Evolutionary conservation across 2,797 vertebrate genomes (phyloP).

Genomic region (Buceros bicornis): DNA sequence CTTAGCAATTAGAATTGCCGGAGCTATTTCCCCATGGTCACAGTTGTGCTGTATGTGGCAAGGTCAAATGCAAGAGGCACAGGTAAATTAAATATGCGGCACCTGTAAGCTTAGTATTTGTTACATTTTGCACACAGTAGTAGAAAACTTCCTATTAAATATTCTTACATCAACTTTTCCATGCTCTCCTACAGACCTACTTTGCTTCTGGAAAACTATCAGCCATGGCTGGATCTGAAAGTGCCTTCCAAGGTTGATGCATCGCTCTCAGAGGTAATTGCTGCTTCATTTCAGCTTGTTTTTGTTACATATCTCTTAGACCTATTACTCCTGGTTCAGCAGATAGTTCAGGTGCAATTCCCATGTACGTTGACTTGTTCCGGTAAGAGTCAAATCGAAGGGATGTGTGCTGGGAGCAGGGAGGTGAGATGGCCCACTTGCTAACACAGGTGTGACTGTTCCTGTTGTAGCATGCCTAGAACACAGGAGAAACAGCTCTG

Average conservation of each 20-base stretch:
- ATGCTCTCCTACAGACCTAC: slow-evolving; percentile 81
- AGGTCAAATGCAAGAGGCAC: slow-evolving; percentile 92
- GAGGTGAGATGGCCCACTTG: not conserved
- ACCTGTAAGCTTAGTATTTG: not conserved
- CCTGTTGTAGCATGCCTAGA: not conserved
- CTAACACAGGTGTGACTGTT: not conserved
- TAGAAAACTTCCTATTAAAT: not conserved
- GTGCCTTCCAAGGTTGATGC: slow-evolving; percentile 93
- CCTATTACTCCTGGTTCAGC: not conserved
- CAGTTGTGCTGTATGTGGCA: slow-evolving; percentile 94
- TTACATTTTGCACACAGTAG: not conserved
- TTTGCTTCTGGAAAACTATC: slow-evolving; percentile 93
- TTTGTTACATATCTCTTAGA: accelerated
- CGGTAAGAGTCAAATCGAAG: not conserved
- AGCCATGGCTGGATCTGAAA: slow-evolving; percentile 94
- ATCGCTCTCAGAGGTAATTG: slow-evolving; percentile 90
- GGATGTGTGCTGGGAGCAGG: not conserved
- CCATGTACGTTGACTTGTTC: not conserved
- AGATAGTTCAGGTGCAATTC: not conserved
- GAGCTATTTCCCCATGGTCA: slow-evolving; percentile 91
- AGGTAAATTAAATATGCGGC: slow-evolving; percentile 79
- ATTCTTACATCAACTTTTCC: not conserved
- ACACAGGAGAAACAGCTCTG: accelerated
- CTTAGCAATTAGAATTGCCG: slow-evolving; percentile 85
- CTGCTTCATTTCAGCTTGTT: accelerated